Conservation (phyloP, 2,113 vertebrate species). For the Ctenomys sociabilis region DNA sequence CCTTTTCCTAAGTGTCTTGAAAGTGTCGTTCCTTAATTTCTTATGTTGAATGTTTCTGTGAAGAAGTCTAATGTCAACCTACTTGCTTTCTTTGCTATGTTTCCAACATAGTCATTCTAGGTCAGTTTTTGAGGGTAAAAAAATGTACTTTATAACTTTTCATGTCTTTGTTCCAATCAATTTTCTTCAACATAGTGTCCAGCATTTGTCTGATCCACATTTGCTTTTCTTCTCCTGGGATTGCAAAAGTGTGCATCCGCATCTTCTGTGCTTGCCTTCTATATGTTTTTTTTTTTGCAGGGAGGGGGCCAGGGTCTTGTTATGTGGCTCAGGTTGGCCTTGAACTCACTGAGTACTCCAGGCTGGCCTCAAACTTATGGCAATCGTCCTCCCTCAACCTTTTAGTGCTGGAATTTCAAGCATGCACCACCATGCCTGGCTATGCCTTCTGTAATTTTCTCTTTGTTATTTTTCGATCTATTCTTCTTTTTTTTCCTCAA, state of each 20-base stretch:
- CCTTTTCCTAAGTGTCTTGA: background rate
- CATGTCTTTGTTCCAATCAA: background rate
- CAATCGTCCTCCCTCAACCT: background rate
- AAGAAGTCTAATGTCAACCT: background rate
- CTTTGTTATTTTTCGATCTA: background rate
- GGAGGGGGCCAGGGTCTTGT: background rate
- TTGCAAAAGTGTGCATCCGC: background rate
- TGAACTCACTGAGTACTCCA: background rate
- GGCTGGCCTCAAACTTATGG: background rate
- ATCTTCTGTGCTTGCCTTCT: background rate
- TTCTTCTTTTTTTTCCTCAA: background rate
- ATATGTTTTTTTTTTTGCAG: background rate
- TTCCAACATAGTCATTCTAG: background rate
- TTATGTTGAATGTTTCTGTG: background rate
- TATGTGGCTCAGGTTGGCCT: background rate
- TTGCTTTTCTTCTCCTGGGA: background rate
- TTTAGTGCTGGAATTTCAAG: background rate
- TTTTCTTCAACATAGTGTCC: background rate
- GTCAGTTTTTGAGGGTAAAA: background rate
- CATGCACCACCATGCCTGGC: background rate
- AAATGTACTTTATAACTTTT: background rate
- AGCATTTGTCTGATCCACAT: background rate
- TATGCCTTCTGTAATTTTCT: background rate
- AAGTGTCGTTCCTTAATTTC: background rate
- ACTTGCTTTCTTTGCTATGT: background rate